These are phyloP conservation scores for Cynaeus angustus DNA, from an alignment of 2,888 invertebrate species.

Conservation along the genomic window DNA sequence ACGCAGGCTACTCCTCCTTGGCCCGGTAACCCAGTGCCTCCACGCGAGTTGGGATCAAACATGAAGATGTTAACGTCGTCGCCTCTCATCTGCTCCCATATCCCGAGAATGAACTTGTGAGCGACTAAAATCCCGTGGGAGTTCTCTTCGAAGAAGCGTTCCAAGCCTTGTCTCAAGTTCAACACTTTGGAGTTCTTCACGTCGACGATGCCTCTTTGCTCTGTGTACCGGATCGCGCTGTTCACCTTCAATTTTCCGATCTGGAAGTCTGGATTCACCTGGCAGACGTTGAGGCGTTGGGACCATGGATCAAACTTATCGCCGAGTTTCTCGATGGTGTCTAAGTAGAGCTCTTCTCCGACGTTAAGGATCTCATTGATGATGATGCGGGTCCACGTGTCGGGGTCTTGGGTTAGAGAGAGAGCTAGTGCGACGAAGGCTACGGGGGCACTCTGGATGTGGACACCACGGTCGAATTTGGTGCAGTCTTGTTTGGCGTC, in stretches of 20 bases:
- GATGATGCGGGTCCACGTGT: constrained; percentile 77
- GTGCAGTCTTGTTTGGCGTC: constrained; percentile 71
- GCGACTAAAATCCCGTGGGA: constrained; percentile 75
- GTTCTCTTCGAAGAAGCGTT: constrained; percentile 69
- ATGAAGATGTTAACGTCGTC: constrained; percentile 75
- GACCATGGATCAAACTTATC: constrained; percentile 76
- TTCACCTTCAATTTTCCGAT: constrained; percentile 71
- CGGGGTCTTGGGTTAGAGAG: constrained; percentile 75
- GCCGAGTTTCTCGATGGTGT: constrained; percentile 73
- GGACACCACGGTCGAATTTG: constrained; percentile 73
- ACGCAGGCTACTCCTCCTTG: constrained; percentile 75
- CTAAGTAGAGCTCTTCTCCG: constrained; percentile 73
- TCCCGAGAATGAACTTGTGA: constrained; percentile 70
- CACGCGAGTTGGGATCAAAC: constrained; percentile 75
- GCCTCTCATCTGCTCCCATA: constrained; percentile 73
- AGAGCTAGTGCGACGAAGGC: constrained; percentile 76
- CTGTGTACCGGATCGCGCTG: constrained; percentile 71
- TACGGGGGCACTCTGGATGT: constrained; percentile 74
- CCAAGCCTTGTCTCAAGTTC: constrained; percentile 61
- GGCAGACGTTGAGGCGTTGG: constrained; percentile 72
- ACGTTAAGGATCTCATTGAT: constrained; percentile 74
- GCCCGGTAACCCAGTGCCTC: constrained; percentile 70
- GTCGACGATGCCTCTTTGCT: constrained; percentile 72
- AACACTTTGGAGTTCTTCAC: constrained; percentile 69
- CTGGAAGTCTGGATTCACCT: constrained; percentile 69